These are phyloP conservation scores for Diarsia dahlii DNA, from an alignment of 2,888 invertebrate species.

Conservation along the genomic window DNA sequence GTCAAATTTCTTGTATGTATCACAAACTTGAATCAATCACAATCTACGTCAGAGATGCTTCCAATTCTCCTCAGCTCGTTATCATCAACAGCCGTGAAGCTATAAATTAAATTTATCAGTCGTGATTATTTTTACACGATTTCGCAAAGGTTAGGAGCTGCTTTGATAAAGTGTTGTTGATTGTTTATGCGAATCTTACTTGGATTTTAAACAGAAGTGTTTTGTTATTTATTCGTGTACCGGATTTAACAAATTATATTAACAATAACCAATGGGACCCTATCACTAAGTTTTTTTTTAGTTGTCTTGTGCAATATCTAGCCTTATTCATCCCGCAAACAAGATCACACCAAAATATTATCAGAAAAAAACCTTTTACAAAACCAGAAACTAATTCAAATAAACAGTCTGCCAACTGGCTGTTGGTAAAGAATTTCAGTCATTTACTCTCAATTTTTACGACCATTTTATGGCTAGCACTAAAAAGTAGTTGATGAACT, in stretches of 20 bases:
- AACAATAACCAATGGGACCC: too few relatives aligned
- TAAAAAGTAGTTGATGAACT: constrained; percentile 31
- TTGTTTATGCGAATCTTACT: constrained; percentile 24
- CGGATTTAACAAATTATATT: too few relatives aligned
- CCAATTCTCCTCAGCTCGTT: constrained; percentile 36
- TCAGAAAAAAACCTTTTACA: too few relatives aligned
- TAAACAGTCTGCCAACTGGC: background rate
- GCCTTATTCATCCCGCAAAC: too few relatives aligned
- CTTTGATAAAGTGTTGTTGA: constrained; percentile 8
- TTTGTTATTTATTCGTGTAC: constrained; percentile 9
- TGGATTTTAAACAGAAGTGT: constrained; percentile 12
- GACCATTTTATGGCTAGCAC: constrained; percentile 29
- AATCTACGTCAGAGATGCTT: constrained; percentile 19
- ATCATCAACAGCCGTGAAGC: constrained; percentile 37
- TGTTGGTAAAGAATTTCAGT: constrained; percentile 27
- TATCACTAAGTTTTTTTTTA: too few relatives aligned
- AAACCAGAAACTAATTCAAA: too few relatives aligned
- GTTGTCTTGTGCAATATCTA: too few relatives aligned
- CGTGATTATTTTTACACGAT: constrained; percentile 36
- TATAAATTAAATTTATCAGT: constrained; percentile 40
- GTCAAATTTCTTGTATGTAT: too few relatives aligned
- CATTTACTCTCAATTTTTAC: constrained; percentile 7
- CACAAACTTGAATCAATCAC: background rate
- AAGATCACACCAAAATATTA: too few relatives aligned
- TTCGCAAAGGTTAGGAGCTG: constrained; percentile 35